Percentiles rank a stretch among this genome's conserved stretches.
These are phyloP conservation scores for Rhinopomastus cyanomelas DNA, from an alignment of 2,113 vertebrate genomes.

Conservation along the genomic window DNA sequence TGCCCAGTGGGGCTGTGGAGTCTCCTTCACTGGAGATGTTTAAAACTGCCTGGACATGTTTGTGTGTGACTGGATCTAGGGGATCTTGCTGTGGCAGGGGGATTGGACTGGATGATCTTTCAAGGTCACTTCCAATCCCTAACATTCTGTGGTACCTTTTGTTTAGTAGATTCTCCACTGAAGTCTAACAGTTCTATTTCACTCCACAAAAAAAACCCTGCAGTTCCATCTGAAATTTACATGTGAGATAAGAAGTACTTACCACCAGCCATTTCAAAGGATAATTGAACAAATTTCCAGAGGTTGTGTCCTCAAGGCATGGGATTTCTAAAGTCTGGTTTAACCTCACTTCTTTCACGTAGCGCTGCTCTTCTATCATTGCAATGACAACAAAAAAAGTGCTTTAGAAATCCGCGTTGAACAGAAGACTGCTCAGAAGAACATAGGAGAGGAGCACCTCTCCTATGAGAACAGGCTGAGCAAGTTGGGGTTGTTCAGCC, in stretches of 20 bases:
- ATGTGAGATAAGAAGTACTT: constrained; percentile 58
- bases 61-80: no score
- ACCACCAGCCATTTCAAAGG: constrained; percentile 72
- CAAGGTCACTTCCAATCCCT: no score
- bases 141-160: no score
- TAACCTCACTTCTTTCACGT: constrained; percentile 50
- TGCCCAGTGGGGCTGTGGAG: no score
- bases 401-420: neutral
- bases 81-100: no score
- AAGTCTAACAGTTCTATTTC: neutral
- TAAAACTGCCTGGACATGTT: no score
- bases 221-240: neutral
- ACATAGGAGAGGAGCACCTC: no score
- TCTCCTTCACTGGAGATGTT: no score
- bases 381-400: neutral
- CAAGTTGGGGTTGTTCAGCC: no score
- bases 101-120: no score
- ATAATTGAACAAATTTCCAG: constrained; percentile 53
- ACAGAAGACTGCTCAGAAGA: no score
- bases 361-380: constrained; percentile 39
- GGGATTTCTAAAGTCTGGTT: constrained; percentile 73
- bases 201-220: neutral
- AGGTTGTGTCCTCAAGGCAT: constrained; percentile 14
- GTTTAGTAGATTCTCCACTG: neutral
- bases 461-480: no score